Percentiles rank a stretch among this genome's conserved stretches.
These are phyloP conservation scores for Hetaerina titia DNA, from an alignment of 2,888 invertebrate species.

Conservation along the genomic window DNA sequence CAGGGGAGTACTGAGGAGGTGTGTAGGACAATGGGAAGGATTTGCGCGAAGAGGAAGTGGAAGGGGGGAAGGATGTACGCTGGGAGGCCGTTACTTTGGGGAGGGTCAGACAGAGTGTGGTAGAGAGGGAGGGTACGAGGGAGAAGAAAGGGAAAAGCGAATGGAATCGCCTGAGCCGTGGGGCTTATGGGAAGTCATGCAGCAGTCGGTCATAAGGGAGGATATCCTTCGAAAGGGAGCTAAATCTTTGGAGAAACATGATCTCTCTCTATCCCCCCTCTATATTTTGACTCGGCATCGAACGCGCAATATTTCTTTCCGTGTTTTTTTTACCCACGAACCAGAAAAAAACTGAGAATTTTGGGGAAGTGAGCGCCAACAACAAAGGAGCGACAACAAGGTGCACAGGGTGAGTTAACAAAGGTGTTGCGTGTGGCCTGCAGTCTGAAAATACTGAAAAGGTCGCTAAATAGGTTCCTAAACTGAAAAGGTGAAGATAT, in stretches of 20 bases:
- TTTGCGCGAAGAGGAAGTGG: not conserved
- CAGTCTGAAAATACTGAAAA: too few relatives aligned
- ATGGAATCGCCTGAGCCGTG: constrained; percentile 54
- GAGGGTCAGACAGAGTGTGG: not conserved
- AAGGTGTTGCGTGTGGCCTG: constrained; percentile 56
- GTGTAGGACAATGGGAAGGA: not conserved
- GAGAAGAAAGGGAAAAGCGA: constrained; percentile 16
- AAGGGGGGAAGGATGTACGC: not conserved
- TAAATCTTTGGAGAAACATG: constrained; percentile 44
- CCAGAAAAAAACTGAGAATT: not conserved
- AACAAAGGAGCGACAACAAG: not conserved
- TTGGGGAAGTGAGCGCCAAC: not conserved
- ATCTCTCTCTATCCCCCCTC: not conserved
- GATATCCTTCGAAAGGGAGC: constrained; percentile 57
- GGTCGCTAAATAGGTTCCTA: not conserved
- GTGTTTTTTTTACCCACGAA: constrained; percentile 7
- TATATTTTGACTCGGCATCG: constrained; percentile 52
- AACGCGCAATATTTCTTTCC: constrained; percentile 46
- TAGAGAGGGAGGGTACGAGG: not conserved
- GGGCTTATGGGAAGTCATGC: constrained; percentile 61
- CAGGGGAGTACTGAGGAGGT: not conserved
- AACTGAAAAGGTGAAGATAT: not conserved
- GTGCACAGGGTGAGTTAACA: not conserved
- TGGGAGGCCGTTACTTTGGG: not conserved
- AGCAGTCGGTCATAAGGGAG: constrained; percentile 61